phyloP scores from a whole-genome alignment of 2,888 invertebrate genomes.

The Zonitis immaculata region DNA sequence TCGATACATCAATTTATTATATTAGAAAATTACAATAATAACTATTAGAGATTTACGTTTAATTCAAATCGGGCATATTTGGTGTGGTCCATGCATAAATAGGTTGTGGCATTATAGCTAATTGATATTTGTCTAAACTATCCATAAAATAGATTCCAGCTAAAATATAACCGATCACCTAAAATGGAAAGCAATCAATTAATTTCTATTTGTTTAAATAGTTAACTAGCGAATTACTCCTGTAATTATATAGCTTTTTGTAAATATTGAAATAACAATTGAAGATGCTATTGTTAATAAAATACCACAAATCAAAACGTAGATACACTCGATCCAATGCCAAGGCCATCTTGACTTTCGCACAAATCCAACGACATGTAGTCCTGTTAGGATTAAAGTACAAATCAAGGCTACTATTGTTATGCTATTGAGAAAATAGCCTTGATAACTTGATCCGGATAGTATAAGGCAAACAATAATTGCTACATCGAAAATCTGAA shows the following conservation, averaged over 20 bases:
- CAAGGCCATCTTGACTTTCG: constrained; percentile 11
- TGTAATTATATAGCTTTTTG: constrained; percentile 27
- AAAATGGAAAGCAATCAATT: not conserved
- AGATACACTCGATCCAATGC: constrained; percentile 19
- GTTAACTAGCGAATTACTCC: constrained; percentile 23
- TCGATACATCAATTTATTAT: not conserved
- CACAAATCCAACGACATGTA: constrained; percentile 8
- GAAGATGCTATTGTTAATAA: constrained; percentile 9
- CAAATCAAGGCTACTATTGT: constrained; percentile 3
- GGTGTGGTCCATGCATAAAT: constrained; percentile 36
- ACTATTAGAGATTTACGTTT: not conserved
- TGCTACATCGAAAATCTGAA: constrained; percentile 11
- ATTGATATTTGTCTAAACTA: constrained; percentile 29
- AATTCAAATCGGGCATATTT: constrained; percentile 29
- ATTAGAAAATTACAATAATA: not conserved
- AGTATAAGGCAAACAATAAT: constrained; percentile 9
- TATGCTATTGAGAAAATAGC: constrained; percentile 1
- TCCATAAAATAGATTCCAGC: constrained; percentile 30
- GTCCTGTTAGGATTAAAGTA: constrained; percentile 9
- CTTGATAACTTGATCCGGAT: constrained; percentile 2
- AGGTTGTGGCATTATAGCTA: constrained; percentile 29
- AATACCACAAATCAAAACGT: constrained; percentile 7
- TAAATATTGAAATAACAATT: constrained; percentile 21
- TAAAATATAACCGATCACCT: constrained; percentile 30
- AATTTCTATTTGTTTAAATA: not conserved